Base-by-base conservation (phyloP, 1,140 invertebrate species). In the Aricia agestis region DNA sequence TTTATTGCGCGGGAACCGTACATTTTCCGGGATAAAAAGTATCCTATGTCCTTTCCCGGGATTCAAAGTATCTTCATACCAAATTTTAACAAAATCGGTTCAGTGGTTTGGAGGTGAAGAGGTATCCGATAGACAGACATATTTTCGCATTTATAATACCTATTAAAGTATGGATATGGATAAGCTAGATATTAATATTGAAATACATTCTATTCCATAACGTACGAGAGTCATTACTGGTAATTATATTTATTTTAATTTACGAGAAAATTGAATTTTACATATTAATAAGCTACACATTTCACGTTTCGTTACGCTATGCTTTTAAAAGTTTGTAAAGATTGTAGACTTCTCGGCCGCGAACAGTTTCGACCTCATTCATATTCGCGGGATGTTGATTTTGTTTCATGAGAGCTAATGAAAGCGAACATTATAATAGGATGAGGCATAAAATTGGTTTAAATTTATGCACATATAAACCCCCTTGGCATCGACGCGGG, bases 401-500 rank as follows among this genome's bases (percentile, higher is more conserved):
- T 63, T 11, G 18, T 11, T 63, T 31, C 59, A 63, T 63, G 59
- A 63, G 17, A 19, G 59, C 59, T 63, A 63, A 63, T 63, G 17
- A 63, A 63, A 63, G 59, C 19, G 17, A 13, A 18, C 11, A 19
- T 31, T 63, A 25, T 19, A 63, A 19, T 31, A 63, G 19, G 59
- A 63, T 19, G 17, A 11, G 19, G 10, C 10, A 63, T 63, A 63
- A 63, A 63, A 63, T 63, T 7, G 59, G 6, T 25, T 63, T 11
- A 63, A 63, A 63, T 63, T 63, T 63, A 63, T 63, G 59, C 59
- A 63, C 19, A 63, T 25, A 63, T 31, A 1, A 19, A 63, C 59
- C 4, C 11, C 19, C 19, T 25, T 3, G 25, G 25, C 25, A 25
- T 25, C 59, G 59, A 17, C 17, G 18, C 59, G 1, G 59, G 1